These are phyloP conservation scores for Passer montanus DNA, from an alignment of 2,113 vertebrate genomes.

Conservation along the genomic window DNA sequence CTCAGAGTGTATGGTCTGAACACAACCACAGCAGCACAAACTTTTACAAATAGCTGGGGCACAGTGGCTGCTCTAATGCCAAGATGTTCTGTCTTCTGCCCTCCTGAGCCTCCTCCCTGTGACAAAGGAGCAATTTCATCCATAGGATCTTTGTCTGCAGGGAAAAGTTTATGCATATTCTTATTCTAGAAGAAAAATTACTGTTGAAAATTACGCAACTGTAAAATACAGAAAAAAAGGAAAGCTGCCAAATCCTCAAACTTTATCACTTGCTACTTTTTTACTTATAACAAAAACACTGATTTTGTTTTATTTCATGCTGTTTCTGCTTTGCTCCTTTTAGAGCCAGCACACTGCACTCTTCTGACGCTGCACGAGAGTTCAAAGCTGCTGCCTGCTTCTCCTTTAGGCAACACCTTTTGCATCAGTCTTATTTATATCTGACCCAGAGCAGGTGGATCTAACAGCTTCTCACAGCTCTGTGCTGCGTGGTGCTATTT, in stretches of 20 bases:
- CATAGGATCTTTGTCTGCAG: not conserved
- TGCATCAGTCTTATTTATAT: not conserved
- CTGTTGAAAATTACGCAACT: not conserved
- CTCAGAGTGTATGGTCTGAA: accelerated
- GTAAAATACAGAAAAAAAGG: not conserved
- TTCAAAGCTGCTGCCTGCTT: not conserved
- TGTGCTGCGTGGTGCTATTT: not conserved
- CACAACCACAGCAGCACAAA: not conserved
- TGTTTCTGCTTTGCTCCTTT: not conserved
- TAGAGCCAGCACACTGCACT: not conserved
- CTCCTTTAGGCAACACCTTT: not conserved
- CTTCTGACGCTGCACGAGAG: not conserved
- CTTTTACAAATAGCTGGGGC: not conserved
- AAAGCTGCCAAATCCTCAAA: not conserved
- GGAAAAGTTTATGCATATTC: not conserved
- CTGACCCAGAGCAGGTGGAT: not conserved
- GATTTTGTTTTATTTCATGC: not conserved
- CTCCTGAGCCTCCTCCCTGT: not conserved
- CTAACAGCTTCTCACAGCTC: not conserved
- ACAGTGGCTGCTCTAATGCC: not conserved
- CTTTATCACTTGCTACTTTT: not conserved
- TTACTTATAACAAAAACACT: not conserved
- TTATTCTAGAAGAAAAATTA: not conserved
- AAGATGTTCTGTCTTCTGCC: not conserved
- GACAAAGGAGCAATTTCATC: not conserved